A percentile compares a stretch with the other conserved stretches of the same genome.
Evolutionary conservation across 2,888 invertebrate genomes (phyloP).

Genomic region (Allygus modestus): DNA sequence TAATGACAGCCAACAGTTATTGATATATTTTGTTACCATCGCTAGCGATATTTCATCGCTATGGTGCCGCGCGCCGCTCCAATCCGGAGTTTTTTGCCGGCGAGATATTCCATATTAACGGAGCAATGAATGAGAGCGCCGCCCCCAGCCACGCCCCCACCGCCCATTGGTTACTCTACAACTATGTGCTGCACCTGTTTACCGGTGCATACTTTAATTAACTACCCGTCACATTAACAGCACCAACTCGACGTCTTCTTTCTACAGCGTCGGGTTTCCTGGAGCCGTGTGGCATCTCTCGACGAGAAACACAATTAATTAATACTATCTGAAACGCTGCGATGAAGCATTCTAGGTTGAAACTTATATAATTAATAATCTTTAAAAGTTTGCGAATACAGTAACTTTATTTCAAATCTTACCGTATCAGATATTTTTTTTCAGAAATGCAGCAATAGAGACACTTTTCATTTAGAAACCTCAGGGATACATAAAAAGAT

Average conservation of each 20-base stretch:
- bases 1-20: conserved; percentile 6
- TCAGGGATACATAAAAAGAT: too few species aligned
- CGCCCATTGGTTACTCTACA: conserved; percentile 38
- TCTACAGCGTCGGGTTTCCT: not conserved
- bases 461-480: too few species aligned
- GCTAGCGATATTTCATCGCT: not conserved
- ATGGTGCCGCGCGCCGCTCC: conserved; percentile 5
- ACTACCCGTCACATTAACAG: conserved; percentile 6
- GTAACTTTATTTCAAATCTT: too few species aligned
- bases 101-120: conserved; percentile 28
- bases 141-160: not conserved
- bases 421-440: too few species aligned
- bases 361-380: too few species aligned
- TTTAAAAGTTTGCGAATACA: too few species aligned
- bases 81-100: conserved; percentile 30
- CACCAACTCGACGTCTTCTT: not conserved
- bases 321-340: too few species aligned
- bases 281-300: too few species aligned
- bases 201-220: conserved; percentile 19
- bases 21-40: not conserved
- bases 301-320: too few species aligned
- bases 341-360: too few species aligned
- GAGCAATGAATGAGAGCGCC: conserved; percentile 34
- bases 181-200: conserved; percentile 20
- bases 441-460: too few species aligned